Percentiles rank a stretch among this genome's conserved stretches.
Conservation (phyloP, 2,888 invertebrate genomes). For the Spodoptera littoralis region DNA sequence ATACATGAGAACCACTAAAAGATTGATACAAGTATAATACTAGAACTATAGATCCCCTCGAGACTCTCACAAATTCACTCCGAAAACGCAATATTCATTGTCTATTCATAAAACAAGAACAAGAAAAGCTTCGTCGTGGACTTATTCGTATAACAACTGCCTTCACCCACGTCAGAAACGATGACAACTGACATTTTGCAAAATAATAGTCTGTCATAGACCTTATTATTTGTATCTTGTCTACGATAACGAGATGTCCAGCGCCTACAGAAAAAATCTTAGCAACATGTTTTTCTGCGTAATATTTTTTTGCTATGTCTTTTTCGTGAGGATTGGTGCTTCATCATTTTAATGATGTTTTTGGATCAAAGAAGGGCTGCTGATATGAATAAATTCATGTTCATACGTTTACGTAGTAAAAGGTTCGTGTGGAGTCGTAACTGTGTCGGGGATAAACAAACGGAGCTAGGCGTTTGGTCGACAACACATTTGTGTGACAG, state of each 20-base stretch:
- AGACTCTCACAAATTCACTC: slow-evolving; percentile 35
- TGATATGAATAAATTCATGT: too few relatives aligned
- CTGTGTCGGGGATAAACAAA: slow-evolving; percentile 12
- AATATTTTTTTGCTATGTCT: slow-evolving; percentile 28
- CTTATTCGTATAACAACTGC: slow-evolving; percentile 42
- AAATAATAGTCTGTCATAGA: slow-evolving; percentile 58
- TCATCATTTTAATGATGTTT: slow-evolving; percentile 34
- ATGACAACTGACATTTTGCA: slow-evolving; percentile 70
- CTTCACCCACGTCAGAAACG: slow-evolving; percentile 68
- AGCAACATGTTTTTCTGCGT: slow-evolving; percentile 35
- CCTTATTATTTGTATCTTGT: slow-evolving; percentile 53
- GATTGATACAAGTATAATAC: slow-evolving; percentile 33
- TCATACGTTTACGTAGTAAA: background rate
- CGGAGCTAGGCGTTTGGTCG: background rate
- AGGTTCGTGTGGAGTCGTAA: background rate
- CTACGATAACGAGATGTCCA: slow-evolving; percentile 41
- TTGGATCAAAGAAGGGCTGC: background rate
- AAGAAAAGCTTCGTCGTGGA: slow-evolving; percentile 33
- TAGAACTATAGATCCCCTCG: slow-evolving; percentile 15
- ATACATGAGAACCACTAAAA: slow-evolving; percentile 15
- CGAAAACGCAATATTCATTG: slow-evolving; percentile 48
- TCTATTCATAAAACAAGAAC: slow-evolving; percentile 51
- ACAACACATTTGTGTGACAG: slow-evolving; percentile 29
- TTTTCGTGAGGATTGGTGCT: slow-evolving; percentile 23
- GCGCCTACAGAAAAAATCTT: slow-evolving; percentile 42